Conservation (phyloP, 2,113 vertebrate species). For the Oenanthe oenanthe region DNA sequence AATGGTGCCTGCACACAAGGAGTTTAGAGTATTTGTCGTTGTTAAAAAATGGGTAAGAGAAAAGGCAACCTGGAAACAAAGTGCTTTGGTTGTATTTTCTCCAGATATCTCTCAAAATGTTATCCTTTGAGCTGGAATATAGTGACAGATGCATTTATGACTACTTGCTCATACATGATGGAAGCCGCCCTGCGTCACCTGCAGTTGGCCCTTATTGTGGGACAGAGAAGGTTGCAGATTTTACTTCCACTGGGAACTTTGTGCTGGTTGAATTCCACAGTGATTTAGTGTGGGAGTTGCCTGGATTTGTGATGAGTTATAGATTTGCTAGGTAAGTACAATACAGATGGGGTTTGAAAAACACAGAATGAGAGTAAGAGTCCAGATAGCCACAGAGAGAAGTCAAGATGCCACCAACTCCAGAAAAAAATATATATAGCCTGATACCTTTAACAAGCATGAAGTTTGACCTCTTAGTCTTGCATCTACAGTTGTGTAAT, state of each 20-base stretch:
- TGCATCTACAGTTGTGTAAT: not conserved
- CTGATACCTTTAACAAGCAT: not conserved
- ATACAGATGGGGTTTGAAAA: not conserved
- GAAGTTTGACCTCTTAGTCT: not conserved
- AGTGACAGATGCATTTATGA: conserved; percentile 52
- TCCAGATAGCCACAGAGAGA: not conserved
- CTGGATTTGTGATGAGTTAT: conserved; percentile 55
- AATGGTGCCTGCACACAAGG: not conserved
- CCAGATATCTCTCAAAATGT: conserved; percentile 54
- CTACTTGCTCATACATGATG: conserved; percentile 63
- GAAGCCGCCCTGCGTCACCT: conserved; percentile 47
- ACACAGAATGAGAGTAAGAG: not conserved
- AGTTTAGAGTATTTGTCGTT: not conserved
- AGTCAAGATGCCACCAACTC: not conserved
- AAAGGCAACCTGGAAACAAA: not conserved
- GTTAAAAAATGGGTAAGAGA: not conserved
- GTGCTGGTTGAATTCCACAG: conserved; percentile 69
- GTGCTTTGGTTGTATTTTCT: conserved; percentile 29
- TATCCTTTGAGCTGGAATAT: conserved; percentile 66
- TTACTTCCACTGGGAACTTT: conserved; percentile 59
- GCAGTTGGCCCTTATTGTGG: conserved; percentile 65
- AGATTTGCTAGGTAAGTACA: conserved; percentile 40
- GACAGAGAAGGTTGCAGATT: conserved; percentile 16
- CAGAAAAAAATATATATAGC: not conserved
- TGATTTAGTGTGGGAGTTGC: conserved; percentile 51